phyloP scores from a whole-genome alignment of 2,888 invertebrate genomes.

The Amiota mariae region DNA sequence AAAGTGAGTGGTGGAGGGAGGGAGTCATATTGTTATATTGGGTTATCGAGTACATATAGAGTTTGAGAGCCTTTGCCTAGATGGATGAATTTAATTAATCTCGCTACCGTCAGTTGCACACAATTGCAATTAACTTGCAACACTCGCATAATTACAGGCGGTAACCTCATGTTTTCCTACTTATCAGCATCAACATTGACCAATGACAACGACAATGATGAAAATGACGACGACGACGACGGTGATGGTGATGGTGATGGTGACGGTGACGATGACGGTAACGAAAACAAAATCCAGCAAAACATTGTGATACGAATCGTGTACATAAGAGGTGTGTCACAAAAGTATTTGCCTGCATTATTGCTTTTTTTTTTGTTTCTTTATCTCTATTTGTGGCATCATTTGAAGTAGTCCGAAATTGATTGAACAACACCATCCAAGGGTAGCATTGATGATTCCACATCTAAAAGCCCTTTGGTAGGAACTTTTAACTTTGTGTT shows the following conservation, averaged over 20 bases:
- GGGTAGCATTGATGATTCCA: too few species aligned
- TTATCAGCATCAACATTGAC: conserved; percentile 66
- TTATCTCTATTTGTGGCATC: conserved; percentile 37
- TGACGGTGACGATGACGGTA: not conserved
- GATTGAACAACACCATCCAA: not conserved
- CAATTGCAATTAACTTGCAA: conserved; percentile 72
- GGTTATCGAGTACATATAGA: too few species aligned
- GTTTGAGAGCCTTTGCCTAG: conserved; percentile 22
- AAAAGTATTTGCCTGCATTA: conserved; percentile 15
- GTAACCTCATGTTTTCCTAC: conserved; percentile 71
- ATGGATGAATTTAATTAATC: conserved; percentile 70
- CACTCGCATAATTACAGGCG: conserved; percentile 69
- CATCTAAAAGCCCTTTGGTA: too few species aligned
- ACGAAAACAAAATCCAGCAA: not conserved
- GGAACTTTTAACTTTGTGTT: too few species aligned
- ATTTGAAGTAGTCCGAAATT: not conserved
- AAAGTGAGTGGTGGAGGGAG: too few species aligned
- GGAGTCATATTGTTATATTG: too few species aligned
- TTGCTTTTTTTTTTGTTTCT: conserved; percentile 42
- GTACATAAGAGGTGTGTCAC: conserved; percentile 19
- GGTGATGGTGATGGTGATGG: not conserved
- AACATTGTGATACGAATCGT: not conserved
- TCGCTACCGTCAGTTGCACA: conserved; percentile 70
- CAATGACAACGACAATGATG: conserved; percentile 32
- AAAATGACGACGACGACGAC: not conserved